phyloP scores from a whole-genome alignment of 2,113 vertebrate species.

The Odocoileus hemionus region DNA sequence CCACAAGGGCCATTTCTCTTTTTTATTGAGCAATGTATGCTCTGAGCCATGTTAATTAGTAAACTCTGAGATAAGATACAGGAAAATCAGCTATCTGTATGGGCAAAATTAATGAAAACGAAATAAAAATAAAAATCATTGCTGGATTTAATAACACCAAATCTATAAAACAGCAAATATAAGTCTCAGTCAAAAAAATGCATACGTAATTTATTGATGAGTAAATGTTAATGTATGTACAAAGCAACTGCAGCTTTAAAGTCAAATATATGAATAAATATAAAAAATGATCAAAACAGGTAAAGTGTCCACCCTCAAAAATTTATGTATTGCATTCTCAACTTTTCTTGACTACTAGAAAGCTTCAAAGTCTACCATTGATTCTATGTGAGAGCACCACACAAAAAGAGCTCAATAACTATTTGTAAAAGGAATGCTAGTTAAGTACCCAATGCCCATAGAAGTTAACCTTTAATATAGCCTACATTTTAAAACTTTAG shows the following conservation, averaged over 20 bases:
- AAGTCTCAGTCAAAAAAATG: neutral
- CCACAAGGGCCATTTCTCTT: neutral
- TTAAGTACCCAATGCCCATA: neutral
- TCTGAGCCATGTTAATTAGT: neutral
- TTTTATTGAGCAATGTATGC: neutral
- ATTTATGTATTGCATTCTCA: neutral
- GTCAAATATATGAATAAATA: neutral
- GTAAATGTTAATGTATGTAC: neutral
- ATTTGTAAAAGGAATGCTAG: neutral
- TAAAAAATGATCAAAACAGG: neutral
- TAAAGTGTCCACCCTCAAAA: neutral
- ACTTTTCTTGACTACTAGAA: neutral
- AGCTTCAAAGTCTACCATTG: neutral
- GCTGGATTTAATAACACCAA: neutral
- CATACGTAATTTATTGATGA: neutral
- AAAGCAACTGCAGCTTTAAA: neutral
- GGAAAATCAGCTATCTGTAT: neutral
- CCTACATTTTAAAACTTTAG: neutral
- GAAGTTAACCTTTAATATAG: neutral
- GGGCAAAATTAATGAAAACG: slow-evolving; percentile 12
- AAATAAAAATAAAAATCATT: neutral
- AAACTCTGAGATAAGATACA: neutral
- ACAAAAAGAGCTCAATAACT: neutral
- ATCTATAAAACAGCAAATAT: neutral
- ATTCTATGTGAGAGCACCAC: neutral